Conservation (phyloP, 1,140 invertebrate species). For the Eriocheir sinensis region DNA sequence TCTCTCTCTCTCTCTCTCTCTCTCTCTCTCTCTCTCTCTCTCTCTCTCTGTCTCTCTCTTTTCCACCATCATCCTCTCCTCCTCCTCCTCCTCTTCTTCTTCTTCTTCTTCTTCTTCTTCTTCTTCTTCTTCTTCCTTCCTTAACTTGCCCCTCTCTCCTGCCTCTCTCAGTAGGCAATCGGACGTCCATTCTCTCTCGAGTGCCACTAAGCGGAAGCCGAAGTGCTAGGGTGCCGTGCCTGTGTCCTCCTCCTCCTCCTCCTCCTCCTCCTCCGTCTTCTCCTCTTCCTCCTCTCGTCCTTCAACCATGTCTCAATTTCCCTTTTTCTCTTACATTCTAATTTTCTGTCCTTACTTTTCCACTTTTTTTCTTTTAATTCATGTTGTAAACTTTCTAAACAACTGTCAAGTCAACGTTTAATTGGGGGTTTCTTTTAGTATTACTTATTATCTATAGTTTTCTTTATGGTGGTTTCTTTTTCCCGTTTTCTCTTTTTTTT, state of each 20-base stretch:
- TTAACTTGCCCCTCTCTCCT: too few species aligned
- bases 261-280: too few species aligned
- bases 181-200: not conserved
- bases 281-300: not conserved
- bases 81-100: not conserved
- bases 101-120: not conserved
- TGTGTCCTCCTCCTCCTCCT: too few species aligned
- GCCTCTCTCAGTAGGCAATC: too few species aligned
- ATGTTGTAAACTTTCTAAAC: too few species aligned
- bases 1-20: conserved; percentile 4
- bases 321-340: not conserved
- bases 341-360: not conserved
- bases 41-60: conserved; percentile 13
- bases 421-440: not conserved
- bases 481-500: not conserved
- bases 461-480: not conserved
- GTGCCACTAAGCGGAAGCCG: not conserved
- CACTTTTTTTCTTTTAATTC: not conserved
- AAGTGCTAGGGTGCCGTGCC: not conserved
- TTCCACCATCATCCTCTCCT: not conserved
- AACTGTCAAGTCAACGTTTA: too few species aligned
- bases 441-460: too few species aligned
- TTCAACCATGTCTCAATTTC: not conserved
- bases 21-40: conserved; percentile 22
- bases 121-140: not conserved